Evolutionary conservation across 2,113 vertebrate species (phyloP).

Genomic region (Chaetura pelagica): DNA sequence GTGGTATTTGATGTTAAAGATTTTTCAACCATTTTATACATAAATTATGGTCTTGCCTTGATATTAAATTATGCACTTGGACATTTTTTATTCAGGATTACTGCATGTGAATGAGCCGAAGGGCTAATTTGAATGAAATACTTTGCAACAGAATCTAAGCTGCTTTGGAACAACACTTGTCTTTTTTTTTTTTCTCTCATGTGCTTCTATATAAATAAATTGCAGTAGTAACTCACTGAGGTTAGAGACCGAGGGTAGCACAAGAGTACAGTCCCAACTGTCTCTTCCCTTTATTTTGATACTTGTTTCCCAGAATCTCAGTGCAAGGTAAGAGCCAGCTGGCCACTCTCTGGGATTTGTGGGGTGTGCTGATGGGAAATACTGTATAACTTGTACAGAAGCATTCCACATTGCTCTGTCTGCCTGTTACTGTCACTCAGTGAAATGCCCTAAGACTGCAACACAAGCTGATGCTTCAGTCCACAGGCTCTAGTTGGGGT

Average conservation of each 20-base stretch:
- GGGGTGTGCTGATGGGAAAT: background rate
- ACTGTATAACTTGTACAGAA: background rate
- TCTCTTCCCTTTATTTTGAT: background rate
- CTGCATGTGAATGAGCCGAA: background rate
- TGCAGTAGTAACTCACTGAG: background rate
- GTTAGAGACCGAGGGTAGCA: background rate
- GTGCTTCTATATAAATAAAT: background rate
- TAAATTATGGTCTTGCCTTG: background rate
- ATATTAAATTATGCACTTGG: background rate
- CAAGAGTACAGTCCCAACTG: background rate
- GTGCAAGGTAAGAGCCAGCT: background rate
- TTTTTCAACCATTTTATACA: background rate
- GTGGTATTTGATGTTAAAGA: background rate
- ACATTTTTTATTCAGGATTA: background rate
- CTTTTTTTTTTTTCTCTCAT: background rate
- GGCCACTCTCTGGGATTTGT: background rate
- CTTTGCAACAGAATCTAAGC: background rate
- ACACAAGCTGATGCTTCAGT: background rate
- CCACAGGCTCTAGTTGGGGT: background rate
- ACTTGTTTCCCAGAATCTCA: rapidly evolving
- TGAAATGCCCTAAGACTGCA: background rate
- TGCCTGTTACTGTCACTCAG: background rate
- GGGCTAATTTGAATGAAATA: background rate
- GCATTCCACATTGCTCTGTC: background rate
- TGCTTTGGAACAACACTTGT: background rate